Conservation (phyloP, 2,888 invertebrate species). For the Rhodophaea formosa region DNA sequence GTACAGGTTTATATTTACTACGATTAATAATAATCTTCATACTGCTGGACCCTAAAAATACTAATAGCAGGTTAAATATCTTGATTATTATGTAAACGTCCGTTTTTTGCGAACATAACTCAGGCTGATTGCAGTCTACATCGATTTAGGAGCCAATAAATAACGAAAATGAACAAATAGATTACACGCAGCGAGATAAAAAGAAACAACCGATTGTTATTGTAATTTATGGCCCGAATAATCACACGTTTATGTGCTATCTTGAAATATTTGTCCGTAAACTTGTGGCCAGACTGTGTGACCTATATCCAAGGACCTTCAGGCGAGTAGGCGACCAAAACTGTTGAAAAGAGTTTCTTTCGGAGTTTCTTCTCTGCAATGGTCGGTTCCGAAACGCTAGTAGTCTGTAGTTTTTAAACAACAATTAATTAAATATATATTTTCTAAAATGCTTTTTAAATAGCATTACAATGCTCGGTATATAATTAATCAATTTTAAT, state of each 20-base stretch:
- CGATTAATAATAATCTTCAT: no score
- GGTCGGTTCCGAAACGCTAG: not conserved
- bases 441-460: no score
- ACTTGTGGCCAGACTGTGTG: constrained; percentile 5
- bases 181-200: constrained; percentile 21
- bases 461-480: no score
- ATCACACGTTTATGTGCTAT: constrained; percentile 28
- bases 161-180: constrained; percentile 31
- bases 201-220: constrained; percentile 27
- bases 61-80: constrained; percentile 10
- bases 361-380: no score
- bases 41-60: constrained; percentile 15
- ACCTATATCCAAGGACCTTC: not conserved
- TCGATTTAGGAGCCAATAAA: constrained; percentile 29
- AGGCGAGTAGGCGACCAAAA: no score
- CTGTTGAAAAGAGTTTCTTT: no score
- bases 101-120: constrained; percentile 27
- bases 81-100: constrained; percentile 18
- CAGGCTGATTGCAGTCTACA: constrained; percentile 27
- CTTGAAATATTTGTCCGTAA: constrained; percentile 19
- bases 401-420: not conserved
- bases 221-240: constrained; percentile 27
- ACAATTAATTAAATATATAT: not conserved
- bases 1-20: no score
- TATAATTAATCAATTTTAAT: no score